Evolutionary conservation across 2,113 vertebrate genomes (phyloP).

Genomic region (Etia nguti): DNA sequence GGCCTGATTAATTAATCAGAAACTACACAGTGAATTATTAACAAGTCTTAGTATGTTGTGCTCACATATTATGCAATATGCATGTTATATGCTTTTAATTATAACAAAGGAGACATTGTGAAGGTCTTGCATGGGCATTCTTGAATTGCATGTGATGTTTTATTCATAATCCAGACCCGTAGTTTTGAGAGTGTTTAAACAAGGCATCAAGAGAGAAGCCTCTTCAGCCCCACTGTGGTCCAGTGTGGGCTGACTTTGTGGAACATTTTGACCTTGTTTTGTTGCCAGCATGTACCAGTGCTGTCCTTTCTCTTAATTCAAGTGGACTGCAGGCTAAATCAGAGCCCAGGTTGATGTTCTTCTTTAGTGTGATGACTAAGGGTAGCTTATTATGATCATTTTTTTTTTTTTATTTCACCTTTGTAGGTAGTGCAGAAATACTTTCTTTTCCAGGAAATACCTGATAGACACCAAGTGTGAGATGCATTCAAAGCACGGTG

Average conservation of each 20-base stretch:
- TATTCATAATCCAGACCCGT: slow-evolving; percentile 35
- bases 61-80: slow-evolving; percentile 59
- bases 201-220: not conserved
- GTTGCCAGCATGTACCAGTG: not conserved
- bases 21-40: slow-evolving; percentile 63
- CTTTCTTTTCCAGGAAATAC: not conserved
- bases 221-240: slow-evolving; percentile 19
- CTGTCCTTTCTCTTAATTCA: slow-evolving; percentile 1
- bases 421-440: not conserved
- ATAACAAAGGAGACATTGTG: slow-evolving; percentile 37
- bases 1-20: slow-evolving; percentile 56
- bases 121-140: slow-evolving; percentile 19
- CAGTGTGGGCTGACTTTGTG: slow-evolving; percentile 29
- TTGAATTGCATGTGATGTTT: slow-evolving; percentile 53
- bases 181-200: not conserved
- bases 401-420: not conserved
- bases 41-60: slow-evolving; percentile 51
- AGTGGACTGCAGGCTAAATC: slow-evolving; percentile 7
- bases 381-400: not conserved
- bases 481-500: not conserved
- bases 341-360: not conserved
- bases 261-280: slow-evolving; percentile 47
- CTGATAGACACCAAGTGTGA: not conserved
- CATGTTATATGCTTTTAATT: slow-evolving; percentile 52
- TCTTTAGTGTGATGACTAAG: not conserved